Evolutionary conservation across 2,113 vertebrate genomes (phyloP).

Genomic region (Junco hyemalis): DNA sequence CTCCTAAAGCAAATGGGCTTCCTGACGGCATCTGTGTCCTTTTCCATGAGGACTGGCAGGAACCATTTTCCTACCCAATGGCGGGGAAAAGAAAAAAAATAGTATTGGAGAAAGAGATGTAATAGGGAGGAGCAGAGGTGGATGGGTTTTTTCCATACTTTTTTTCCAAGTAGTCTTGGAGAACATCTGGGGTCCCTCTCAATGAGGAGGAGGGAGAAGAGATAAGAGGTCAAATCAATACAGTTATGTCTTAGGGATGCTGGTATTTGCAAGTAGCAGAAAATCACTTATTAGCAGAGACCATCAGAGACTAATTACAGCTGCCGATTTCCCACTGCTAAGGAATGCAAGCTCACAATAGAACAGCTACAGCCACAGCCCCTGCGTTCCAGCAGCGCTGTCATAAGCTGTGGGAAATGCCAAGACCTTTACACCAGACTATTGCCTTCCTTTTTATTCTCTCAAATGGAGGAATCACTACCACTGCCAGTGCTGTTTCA

Average conservation of each 20-base stretch:
- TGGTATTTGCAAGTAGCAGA: background rate
- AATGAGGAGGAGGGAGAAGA: background rate
- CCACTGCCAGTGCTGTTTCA: background rate
- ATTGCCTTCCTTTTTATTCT: background rate
- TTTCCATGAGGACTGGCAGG: conserved; percentile 56
- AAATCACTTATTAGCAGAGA: conserved; percentile 41
- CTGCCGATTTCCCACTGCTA: conserved; percentile 30
- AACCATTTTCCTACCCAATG: conserved; percentile 27
- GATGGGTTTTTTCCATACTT: background rate
- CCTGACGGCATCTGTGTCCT: conserved; percentile 69
- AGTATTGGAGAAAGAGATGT: background rate
- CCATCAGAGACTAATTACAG: conserved; percentile 53
- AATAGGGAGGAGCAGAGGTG: background rate
- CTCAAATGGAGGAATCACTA: background rate
- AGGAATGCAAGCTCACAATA: conserved; percentile 43
- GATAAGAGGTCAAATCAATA: conserved; percentile 29
- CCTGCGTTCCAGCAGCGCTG: background rate
- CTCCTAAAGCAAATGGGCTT: conserved; percentile 76
- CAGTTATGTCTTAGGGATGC: background rate
- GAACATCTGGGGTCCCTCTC: background rate
- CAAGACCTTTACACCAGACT: conserved; percentile 52
- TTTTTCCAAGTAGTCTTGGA: background rate
- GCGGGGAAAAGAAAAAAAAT: background rate
- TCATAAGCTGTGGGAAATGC: conserved; percentile 42
- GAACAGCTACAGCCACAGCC: background rate